Conservation (phyloP, 1,140 invertebrate species). For the Centruroides sculpturatus region DNA sequence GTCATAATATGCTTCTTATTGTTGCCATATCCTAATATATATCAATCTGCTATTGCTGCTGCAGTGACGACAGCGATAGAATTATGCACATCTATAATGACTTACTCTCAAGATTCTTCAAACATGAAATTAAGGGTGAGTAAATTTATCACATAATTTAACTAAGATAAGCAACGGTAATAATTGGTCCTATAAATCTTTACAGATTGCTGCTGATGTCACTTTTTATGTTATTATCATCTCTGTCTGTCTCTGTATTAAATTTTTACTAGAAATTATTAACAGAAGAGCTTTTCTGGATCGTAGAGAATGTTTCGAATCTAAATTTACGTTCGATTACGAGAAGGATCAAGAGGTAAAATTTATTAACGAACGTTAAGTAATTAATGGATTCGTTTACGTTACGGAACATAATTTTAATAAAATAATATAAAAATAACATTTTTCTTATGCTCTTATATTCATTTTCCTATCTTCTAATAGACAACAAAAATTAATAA, state of each 20-base stretch:
- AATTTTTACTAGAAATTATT: conserved; percentile 72
- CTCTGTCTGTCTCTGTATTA: conserved; percentile 64
- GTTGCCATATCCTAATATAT: not conserved
- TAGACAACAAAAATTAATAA: not conserved
- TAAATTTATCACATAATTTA: conserved; percentile 22
- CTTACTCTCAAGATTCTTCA: not conserved
- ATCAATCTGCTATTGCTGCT: conserved; percentile 5
- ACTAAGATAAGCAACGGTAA: not conserved
- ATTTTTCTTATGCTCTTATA: not conserved
- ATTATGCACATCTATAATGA: not conserved
- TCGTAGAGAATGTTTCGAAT: conserved; percentile 66
- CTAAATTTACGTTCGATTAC: conserved; percentile 59
- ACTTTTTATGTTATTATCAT: conserved; percentile 64
- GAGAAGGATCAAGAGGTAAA: conserved; percentile 69
- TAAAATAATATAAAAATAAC: not conserved
- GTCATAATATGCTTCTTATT: not conserved
- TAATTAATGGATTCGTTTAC: no score
- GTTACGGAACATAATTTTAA: conserved; percentile 6
- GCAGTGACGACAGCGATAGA: conserved; percentile 2
- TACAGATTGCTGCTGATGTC: conserved; percentile 51
- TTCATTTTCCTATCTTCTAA: not conserved
- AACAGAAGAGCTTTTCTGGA: conserved; percentile 74
- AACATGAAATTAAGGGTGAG: not conserved
- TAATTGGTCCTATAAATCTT: not conserved
- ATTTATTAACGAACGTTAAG: conserved; percentile 1